Evolutionary conservation across 2,797 vertebrate species (phyloP).

Genomic region (Spinus pinus): DNA sequence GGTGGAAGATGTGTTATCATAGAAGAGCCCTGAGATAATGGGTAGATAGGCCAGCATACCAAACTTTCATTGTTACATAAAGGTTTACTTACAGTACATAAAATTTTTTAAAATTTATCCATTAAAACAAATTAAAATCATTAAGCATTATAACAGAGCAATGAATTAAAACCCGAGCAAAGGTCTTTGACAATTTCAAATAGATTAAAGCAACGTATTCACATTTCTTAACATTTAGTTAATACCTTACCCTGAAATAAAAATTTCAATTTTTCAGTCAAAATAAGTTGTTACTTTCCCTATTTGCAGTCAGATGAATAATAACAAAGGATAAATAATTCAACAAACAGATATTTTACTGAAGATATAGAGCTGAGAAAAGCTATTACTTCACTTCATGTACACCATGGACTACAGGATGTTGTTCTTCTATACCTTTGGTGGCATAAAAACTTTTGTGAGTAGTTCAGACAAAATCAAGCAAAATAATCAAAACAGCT

Average conservation of each 20-base stretch:
- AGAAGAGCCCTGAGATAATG: background rate
- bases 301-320: background rate
- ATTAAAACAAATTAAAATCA: background rate
- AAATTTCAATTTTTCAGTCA: background rate
- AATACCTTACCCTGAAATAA: background rate
- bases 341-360: background rate
- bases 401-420: background rate
- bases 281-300: background rate
- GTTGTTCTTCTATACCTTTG: background rate
- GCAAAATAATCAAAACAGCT: background rate
- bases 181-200: background rate
- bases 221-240: background rate
- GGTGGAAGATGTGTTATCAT: background rate
- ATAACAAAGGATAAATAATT: background rate
- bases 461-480: background rate
- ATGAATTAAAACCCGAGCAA: background rate
- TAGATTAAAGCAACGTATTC: background rate
- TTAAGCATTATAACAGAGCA: background rate
- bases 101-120: background rate
- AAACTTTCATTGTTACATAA: background rate
- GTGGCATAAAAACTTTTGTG: background rate
- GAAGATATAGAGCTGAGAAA: background rate
- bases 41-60: background rate
- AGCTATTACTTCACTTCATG: background rate
- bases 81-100: background rate